Evolutionary conservation across 2,797 vertebrate genomes (phyloP).

Genomic region (Enteromius viviparus): DNA sequence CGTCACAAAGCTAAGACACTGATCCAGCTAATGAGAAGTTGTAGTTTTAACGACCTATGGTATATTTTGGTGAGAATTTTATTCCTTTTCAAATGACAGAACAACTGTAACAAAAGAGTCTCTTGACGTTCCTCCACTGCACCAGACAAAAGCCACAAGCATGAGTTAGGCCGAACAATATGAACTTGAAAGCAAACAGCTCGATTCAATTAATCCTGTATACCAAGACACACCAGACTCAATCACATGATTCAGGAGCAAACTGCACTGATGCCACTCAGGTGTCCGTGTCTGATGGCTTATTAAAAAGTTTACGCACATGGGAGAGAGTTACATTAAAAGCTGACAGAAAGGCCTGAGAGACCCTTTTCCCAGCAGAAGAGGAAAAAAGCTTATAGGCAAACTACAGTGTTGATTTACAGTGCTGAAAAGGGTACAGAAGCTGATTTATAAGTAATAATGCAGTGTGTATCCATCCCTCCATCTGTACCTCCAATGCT

Average conservation of each 20-base stretch:
- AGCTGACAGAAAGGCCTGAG: slow-evolving; percentile 35
- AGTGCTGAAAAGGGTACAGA: slow-evolving; percentile 81
- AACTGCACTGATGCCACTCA: slow-evolving; percentile 10
- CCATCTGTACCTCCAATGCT: slow-evolving; percentile 64
- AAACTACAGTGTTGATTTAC: slow-evolving; percentile 81
- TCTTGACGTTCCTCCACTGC: slow-evolving; percentile 53
- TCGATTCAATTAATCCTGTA: slow-evolving; percentile 34
- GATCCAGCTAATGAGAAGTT: slow-evolving; percentile 47
- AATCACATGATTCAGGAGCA: slow-evolving; percentile 41
- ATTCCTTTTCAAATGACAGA: slow-evolving; percentile 46
- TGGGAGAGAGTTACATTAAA: slow-evolving; percentile 43
- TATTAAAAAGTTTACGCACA: slow-evolving; percentile 55
- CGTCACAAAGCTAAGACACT: slow-evolving; percentile 60
- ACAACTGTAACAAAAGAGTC: slow-evolving; percentile 34
- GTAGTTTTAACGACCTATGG: slow-evolving; percentile 41
- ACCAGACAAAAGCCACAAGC: slow-evolving; percentile 63
- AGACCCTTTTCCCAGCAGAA: slow-evolving; percentile 46
- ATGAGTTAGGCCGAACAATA: slow-evolving; percentile 38
- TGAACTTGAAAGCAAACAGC: slow-evolving; percentile 39
- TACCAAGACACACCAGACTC: slow-evolving; percentile 34
- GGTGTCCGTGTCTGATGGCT: slow-evolving; percentile 40
- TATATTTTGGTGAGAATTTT: slow-evolving; percentile 75
- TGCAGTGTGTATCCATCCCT: slow-evolving; percentile 74
- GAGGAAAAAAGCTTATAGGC: slow-evolving; percentile 67
- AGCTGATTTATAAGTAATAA: slow-evolving; percentile 79